Evolutionary conservation across 2,888 invertebrate genomes (phyloP), one percentile per base, ranked within the genome.

Genomic region (Cantharis rustica): DNA sequence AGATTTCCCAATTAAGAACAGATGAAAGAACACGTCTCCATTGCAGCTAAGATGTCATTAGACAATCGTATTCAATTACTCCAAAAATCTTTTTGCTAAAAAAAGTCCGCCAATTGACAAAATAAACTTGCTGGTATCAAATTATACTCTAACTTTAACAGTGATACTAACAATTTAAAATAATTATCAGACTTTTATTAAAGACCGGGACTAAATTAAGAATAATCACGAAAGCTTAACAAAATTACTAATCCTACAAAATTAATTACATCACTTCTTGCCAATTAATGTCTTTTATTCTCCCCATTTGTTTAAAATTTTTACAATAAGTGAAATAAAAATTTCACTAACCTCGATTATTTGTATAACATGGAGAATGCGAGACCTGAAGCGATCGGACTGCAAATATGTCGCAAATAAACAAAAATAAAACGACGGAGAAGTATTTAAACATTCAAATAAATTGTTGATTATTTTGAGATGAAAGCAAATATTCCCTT

Each of bases 1-100:
- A 66, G 64, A 66, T 66, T 20, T n/a, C 20, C 71, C 64, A 64
- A 71, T 71, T 71, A 71, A 26, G 27, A 64, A 70, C 31, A 71
- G 63, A 27, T 71, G 71, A 31, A 62, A 31, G 31, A 64, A 71
- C 63, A 62, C 16, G 63, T 62, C 27, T 27, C 62, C 20, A 16
- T 71, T 71, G 62, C 23, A 66, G 20, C 64, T 63, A 15, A 66
- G 23, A 66, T 66, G 23, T 23, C 64, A 66, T 66, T 66, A 66
- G 64, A 66, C 64, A 66, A 23, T 66, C 64, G 17, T 47, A 20
- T 66, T 66, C 17, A 66, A 66, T 66, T 66, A 66, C 64, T 20
- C 17, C n/a, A 15, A 66, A 66, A 66, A 66, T 66, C 20, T 66
- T 63, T 63, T 63, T 20, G 64, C 13, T 66, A 66, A 20, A 66